Evolutionary conservation across 2,113 vertebrate genomes (phyloP), one percentile per base, ranked within the genome.

Genomic region (Okapia johnstoni): DNA sequence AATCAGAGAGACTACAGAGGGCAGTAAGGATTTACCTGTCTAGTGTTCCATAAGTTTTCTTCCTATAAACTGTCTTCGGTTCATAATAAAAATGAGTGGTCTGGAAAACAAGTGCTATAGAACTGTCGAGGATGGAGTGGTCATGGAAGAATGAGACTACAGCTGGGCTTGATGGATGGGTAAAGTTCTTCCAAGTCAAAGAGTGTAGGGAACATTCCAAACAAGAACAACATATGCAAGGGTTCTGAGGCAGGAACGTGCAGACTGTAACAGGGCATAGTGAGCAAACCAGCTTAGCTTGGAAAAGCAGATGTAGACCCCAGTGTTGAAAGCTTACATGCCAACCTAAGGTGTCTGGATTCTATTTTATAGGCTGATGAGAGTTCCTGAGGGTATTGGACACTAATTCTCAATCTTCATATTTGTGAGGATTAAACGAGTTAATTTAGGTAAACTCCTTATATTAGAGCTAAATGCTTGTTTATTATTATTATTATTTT

Each of bases 401-500:
- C 43, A 90, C 73, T 23, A 50, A 30, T 87, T 97, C 33, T 95
- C 83, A 70, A 83, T 52, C 43, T 55, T 88, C 26, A 76, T 58
- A 89, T 55, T 79, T 57, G 85, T 73, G 76, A 90, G 43, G 89
- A 57, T 54, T 80, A 94, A 92, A 63, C 55, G 48, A 88, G 17
- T 93, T 55, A 95, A 81, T 90, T n/a, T 40, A 94, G 88, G 58
- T 90, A 76, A 90, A 87, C 13, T 96, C 52, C 36, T 91, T 88
- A 87, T 48, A 87, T 87, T 30, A 97, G 81, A 93, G 26, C 36
- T 90, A 92, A 90, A 80, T 33, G 11, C 90, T 96, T 86, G 6
- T 36, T 90, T 90, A 83, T 63, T 86, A 84, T 87, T 70, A 79
- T 84, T 60, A 76, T 73, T 28, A 55, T 66, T 40, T 28, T 66